These are phyloP conservation scores for Corbicula japonica DNA, from an alignment of 2,888 invertebrate species.

Conservation along the genomic window DNA sequence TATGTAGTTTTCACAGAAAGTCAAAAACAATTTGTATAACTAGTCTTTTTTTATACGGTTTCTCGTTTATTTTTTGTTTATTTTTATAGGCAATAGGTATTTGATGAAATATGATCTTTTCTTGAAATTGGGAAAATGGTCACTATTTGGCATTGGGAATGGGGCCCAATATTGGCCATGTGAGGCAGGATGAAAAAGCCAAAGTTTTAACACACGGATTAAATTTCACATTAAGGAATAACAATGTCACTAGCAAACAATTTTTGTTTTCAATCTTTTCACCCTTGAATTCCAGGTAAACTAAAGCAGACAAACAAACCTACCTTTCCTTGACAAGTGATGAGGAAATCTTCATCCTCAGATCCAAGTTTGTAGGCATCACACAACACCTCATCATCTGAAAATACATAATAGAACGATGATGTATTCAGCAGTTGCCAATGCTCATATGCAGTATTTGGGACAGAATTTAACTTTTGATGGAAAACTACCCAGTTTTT, in stretches of 20 bases:
- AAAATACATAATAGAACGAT: neutral
- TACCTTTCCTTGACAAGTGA: constrained; percentile 21
- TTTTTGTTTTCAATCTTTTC: neutral
- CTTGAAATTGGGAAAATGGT: neutral
- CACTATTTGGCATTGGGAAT: neutral
- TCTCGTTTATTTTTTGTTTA: no score
- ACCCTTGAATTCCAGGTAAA: neutral
- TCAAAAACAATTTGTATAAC: no score
- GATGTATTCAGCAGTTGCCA: neutral
- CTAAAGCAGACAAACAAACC: neutral
- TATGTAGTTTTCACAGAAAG: neutral
- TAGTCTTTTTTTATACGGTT: no score
- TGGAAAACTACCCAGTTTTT: neutral
- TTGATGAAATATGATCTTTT: no score
- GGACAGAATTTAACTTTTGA: neutral
- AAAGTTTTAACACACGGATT: no score
- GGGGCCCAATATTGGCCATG: neutral
- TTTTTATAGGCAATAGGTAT: no score
- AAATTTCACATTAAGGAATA: neutral
- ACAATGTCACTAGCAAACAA: neutral
- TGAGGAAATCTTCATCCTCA: constrained; percentile 23
- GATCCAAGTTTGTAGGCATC: constrained; percentile 10
- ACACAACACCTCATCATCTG: constrained; percentile 29
- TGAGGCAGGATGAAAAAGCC: neutral
- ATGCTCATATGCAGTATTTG: neutral